Evolutionary conservation across 2,888 invertebrate genomes (phyloP).

Genomic region (Diaphora mendica): DNA sequence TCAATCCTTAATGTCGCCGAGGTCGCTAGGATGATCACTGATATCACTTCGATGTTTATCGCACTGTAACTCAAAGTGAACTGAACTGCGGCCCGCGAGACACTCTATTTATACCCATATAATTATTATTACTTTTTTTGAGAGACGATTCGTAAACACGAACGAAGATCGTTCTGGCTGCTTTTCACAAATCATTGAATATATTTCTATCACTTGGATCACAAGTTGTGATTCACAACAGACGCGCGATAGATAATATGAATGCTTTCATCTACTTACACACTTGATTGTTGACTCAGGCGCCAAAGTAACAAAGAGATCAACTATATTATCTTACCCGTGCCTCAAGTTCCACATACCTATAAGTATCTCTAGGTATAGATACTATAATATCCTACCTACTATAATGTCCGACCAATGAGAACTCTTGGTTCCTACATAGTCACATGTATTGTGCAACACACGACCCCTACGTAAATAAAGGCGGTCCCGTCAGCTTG

Average conservation of each 20-base stretch:
- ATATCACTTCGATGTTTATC: too few species aligned
- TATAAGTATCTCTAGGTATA: not conserved
- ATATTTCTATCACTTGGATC: not conserved
- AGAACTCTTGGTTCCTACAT: not conserved
- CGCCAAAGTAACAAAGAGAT: constrained; percentile 22
- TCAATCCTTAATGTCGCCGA: too few species aligned
- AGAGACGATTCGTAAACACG: too few species aligned
- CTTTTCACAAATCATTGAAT: too few species aligned
- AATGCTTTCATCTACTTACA: constrained; percentile 37
- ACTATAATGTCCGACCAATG: not conserved
- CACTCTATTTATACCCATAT: too few species aligned
- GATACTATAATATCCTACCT: not conserved
- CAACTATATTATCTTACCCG: constrained; percentile 10
- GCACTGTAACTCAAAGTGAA: too few species aligned
- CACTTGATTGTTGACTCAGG: constrained; percentile 20
- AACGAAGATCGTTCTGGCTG: too few species aligned
- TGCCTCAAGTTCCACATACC: not conserved
- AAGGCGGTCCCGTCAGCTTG: not conserved
- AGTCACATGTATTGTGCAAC: not conserved
- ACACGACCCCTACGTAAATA: not conserved
- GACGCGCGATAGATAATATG: constrained; percentile 41
- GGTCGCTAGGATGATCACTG: too few species aligned
- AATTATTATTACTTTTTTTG: too few species aligned
- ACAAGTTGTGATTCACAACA: too few species aligned
- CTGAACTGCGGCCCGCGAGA: too few species aligned